These are phyloP conservation scores for Esox masquinongy DNA, from an alignment of 2,797 vertebrate genomes.

Conservation along the genomic window DNA sequence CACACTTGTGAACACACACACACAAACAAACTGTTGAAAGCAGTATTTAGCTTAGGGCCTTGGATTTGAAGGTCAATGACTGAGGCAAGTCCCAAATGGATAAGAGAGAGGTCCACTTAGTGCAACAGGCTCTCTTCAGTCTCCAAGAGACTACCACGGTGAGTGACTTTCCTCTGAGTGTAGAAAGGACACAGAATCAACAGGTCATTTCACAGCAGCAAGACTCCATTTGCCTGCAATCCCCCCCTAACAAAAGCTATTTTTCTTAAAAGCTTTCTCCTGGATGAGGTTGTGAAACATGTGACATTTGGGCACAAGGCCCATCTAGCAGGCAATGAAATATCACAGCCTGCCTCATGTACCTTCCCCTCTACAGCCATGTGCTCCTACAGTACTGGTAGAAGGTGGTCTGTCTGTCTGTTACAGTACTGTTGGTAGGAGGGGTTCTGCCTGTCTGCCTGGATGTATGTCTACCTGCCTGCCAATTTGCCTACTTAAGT, in stretches of 20 bases:
- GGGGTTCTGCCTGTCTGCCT: neutral
- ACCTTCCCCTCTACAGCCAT: constrained; percentile 16
- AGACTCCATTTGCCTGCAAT: neutral
- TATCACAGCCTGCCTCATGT: constrained; percentile 33
- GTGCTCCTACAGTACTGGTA: neutral
- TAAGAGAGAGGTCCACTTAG: neutral
- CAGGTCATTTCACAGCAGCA: constrained; percentile 8
- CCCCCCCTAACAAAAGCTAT: neutral
- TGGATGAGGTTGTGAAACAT: constrained; percentile 16
- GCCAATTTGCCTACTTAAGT: no score
- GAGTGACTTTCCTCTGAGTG: neutral
- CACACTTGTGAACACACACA: no score
- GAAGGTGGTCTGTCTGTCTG: no score
- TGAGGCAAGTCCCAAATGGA: neutral
- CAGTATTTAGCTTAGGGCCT: neutral
- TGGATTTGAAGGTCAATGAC: neutral
- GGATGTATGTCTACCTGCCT: neutral
- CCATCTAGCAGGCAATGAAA: constrained; percentile 37
- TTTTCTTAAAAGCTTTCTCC: constrained; percentile 3
- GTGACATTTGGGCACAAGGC: constrained; percentile 3
- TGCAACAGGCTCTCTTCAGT: neutral
- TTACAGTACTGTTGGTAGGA: neutral
- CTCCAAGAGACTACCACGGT: neutral
- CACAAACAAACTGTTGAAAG: neutral
- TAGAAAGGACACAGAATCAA: neutral